Percentiles rank a stretch among this genome's conserved stretches.
These are phyloP conservation scores for Coluber constrictor DNA, from an alignment of 2,797 vertebrate species.

Conservation along the genomic window DNA sequence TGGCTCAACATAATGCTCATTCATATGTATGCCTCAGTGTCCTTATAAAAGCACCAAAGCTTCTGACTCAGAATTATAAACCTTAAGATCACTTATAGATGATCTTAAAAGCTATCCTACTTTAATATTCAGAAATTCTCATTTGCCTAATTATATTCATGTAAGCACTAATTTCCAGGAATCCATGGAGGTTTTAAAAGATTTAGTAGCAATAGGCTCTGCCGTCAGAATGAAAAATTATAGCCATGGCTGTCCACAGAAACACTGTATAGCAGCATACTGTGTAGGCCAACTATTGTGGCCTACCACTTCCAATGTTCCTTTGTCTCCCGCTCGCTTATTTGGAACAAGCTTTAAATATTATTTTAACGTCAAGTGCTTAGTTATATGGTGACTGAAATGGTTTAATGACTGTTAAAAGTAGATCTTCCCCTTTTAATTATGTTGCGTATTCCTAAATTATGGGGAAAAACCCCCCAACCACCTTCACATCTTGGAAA, in stretches of 20 bases:
- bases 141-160: constrained; percentile 6
- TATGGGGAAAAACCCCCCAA: background rate
- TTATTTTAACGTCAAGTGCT: constrained; percentile 32
- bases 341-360: constrained; percentile 27
- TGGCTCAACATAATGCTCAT: background rate
- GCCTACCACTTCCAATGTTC: background rate
- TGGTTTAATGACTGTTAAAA: constrained; percentile 29
- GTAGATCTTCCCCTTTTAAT: background rate
- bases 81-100: background rate
- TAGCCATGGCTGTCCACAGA: background rate
- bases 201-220: constrained; percentile 14
- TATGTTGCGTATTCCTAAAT: background rate
- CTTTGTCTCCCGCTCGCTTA: background rate
- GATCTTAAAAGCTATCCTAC: background rate
- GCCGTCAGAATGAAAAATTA: background rate
- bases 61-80: background rate
- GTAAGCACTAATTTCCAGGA: background rate
- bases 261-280: background rate
- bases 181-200: background rate
- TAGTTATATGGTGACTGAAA: constrained; percentile 31
- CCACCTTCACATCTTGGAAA: background rate
- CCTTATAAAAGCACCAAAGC: background rate
- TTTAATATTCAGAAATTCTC: constrained; percentile 1
- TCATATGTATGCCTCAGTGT: background rate
- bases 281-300: background rate